Evolutionary conservation across 2,113 vertebrate species (phyloP).

Genomic region (Microcebus murinus): DNA sequence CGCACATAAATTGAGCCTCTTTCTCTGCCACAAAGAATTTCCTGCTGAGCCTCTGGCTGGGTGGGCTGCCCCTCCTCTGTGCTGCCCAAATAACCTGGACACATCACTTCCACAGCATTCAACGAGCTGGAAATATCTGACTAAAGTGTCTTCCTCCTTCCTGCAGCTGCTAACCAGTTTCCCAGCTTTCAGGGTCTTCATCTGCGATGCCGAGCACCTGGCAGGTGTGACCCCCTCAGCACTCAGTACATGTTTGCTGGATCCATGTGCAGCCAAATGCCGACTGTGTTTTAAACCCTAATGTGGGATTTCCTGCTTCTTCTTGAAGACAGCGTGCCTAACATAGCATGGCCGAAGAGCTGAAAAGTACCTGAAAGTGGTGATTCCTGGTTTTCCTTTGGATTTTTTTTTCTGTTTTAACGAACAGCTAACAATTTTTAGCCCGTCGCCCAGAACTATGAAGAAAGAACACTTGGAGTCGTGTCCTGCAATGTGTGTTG

Average conservation of each 20-base stretch:
- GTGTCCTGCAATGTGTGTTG: not conserved
- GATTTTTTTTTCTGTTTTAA: not conserved
- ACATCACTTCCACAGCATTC: not conserved
- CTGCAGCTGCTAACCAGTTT: not conserved
- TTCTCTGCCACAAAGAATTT: not conserved
- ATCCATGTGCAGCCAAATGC: not conserved
- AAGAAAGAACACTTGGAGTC: not conserved
- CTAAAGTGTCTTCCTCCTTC: not conserved
- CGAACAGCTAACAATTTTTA: not conserved
- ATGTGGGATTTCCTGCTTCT: not conserved
- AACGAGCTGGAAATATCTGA: not conserved
- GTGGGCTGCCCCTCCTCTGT: not conserved
- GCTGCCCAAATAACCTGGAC: not conserved
- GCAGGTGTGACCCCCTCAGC: not conserved
- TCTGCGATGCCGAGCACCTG: not conserved
- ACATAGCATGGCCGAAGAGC: not conserved
- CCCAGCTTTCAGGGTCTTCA: not conserved
- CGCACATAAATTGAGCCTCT: not conserved
- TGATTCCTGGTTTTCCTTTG: not conserved
- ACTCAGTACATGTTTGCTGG: not conserved
- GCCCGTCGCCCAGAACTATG: not conserved
- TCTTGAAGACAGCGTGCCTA: not conserved
- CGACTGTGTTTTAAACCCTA: not conserved
- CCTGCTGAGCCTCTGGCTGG: not conserved
- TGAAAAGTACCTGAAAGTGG: not conserved